phyloP scores from a whole-genome alignment of 2,113 vertebrate species.

The Jaculus jaculus region DNA sequence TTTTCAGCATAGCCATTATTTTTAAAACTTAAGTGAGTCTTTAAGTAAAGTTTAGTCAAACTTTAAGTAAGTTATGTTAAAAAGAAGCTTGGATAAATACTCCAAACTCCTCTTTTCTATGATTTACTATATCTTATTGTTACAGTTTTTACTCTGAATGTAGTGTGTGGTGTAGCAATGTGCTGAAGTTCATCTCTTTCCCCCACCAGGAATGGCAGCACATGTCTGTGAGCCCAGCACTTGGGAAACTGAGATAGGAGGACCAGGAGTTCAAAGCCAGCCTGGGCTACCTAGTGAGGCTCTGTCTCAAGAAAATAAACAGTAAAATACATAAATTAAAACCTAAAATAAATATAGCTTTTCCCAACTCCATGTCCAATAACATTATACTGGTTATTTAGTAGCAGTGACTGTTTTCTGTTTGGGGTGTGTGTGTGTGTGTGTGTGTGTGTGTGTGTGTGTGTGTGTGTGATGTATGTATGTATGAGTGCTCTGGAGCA shows the following conservation, averaged over 20 bases:
- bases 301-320: not conserved
- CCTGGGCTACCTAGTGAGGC: not conserved
- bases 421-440: not conserved
- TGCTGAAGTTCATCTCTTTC: not conserved
- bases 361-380: not conserved
- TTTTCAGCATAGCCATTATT: too few relatives aligned
- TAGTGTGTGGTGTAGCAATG: too few relatives aligned
- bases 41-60: not conserved
- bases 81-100: not conserved
- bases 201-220: not conserved
- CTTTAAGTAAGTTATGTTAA: not conserved
- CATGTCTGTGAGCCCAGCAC: not conserved
- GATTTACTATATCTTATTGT: not conserved
- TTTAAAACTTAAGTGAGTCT: too few relatives aligned
- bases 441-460: too few relatives aligned
- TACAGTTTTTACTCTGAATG: not conserved
- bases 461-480: too few relatives aligned
- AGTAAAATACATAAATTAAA: too few relatives aligned
- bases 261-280: not conserved
- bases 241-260: not conserved
- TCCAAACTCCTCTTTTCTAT: not conserved
- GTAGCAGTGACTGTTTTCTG: not conserved
- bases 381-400: not conserved
- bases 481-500: too few relatives aligned
- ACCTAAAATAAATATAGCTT: not conserved